phyloP scores from a whole-genome alignment of 2,888 invertebrate genomes.

The Hartigia nigra region DNA sequence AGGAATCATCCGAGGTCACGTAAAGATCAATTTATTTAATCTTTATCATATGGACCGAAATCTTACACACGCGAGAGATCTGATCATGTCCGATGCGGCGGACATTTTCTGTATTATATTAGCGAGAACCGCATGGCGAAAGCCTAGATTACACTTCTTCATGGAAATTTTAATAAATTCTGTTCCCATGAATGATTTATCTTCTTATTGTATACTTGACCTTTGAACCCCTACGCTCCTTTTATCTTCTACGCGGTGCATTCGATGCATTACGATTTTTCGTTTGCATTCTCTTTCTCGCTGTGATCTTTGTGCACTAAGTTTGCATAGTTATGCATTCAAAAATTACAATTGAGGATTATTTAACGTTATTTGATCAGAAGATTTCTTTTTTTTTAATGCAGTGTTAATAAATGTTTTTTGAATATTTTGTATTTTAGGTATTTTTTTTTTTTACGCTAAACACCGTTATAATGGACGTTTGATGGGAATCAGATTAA shows the following conservation, averaged over 20 bases:
- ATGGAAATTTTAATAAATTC: slow-evolving; percentile 27
- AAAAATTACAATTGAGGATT: neutral
- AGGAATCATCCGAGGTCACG: slow-evolving; percentile 16
- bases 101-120: neutral
- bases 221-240: neutral
- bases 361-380: neutral
- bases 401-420: neutral
- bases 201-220: neutral
- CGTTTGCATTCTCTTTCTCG: neutral
- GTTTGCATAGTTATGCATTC: neutral
- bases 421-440: neutral
- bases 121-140: neutral
- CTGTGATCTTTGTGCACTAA: neutral
- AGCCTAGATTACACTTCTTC: neutral
- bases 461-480: neutral
- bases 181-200: slow-evolving; percentile 19
- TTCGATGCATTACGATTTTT: neutral
- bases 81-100: neutral
- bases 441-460: neutral
- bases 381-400: neutral
- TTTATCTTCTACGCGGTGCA: neutral
- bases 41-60: slow-evolving; percentile 28
- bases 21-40: slow-evolving; percentile 31
- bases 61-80: neutral
- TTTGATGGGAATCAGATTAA: too few relatives aligned